phyloP scores from a whole-genome alignment of 2,888 invertebrate species.

The Hydropsyche betteni region DNA sequence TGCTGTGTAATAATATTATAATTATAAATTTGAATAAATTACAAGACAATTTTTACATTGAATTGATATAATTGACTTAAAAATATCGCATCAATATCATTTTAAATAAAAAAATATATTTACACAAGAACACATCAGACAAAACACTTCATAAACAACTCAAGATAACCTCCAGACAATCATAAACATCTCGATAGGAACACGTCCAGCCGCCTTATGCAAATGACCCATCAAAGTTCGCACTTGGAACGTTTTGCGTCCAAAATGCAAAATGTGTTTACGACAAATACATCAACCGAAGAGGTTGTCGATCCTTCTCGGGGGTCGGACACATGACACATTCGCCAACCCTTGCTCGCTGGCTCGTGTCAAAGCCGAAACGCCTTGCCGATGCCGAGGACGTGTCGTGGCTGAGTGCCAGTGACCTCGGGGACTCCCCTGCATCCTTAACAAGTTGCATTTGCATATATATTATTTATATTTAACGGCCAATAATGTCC shows the following conservation, averaged over 20 bases:
- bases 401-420: slow-evolving; percentile 24
- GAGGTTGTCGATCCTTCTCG: background rate
- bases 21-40: too few relatives aligned
- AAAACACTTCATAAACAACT: too few relatives aligned
- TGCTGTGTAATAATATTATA: too few relatives aligned
- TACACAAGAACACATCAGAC: too few relatives aligned
- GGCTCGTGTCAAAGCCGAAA: background rate
- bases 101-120: too few relatives aligned
- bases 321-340: slow-evolving; percentile 18
- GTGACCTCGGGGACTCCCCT: slow-evolving; percentile 12
- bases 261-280: slow-evolving; percentile 26
- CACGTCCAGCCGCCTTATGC: background rate
- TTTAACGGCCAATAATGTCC: slow-evolving; percentile 45
- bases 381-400: background rate
- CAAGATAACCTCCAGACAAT: too few relatives aligned
- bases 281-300: slow-evolving; percentile 1
- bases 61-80: too few relatives aligned
- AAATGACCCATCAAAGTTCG: background rate
- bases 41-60: too few relatives aligned
- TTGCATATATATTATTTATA: slow-evolving; percentile 49
- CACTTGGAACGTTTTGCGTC: background rate
- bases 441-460: slow-evolving; percentile 47
- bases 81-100: too few relatives aligned
- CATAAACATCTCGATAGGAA: too few relatives aligned
- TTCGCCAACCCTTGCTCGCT: background rate